Evolutionary conservation across 2,888 invertebrate genomes (phyloP), one percentile per base, ranked within the genome.

Genomic region (Cacoxenus indagator): DNA sequence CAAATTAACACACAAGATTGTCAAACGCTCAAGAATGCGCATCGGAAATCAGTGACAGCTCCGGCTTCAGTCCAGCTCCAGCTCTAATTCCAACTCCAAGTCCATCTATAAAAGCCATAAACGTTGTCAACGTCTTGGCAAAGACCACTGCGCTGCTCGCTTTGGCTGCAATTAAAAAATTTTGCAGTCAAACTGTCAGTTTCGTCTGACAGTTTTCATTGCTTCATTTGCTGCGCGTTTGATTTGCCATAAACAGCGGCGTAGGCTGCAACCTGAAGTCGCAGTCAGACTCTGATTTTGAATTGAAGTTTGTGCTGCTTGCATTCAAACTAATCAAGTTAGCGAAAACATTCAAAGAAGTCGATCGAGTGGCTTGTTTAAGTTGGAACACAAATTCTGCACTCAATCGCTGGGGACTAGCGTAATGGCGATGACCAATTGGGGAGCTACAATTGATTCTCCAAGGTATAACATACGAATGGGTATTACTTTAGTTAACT

Each of bases 171-270:
- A 76, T 76, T 76, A 76, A 76, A 76, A 74, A 73, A 71, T 73
- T 76, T 76, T 76, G 37, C 77, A 81, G 76, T 76, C 71, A 77
- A 80, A 78, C 80, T 80, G 80, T 81, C 80, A 81, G 76, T 72
- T 72, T 71, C 78, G 78, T 76, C 76, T 64, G 70, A 72, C 70
- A 75, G 73, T 64, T 71, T 69, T 74, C 78, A 79, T 76, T 76
- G 76, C 79, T 81, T 79, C 78, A 80, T 81, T 78, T 64, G 65
- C 48, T 65, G 48, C 29, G 37, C 24, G 19, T 57, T 45, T 70
- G 62, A 51, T 67, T 57, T 62, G 67, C 29, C 17, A 57, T 17
- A 57, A 57, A 37, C 37, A 37, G 8, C n/a, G 17, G 29, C 57
- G 17, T 17, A 48, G 48, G 17, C 48, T 1, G n/a, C n/a, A n/a